Base-by-base conservation (phyloP, 1,140 invertebrate species). In the Musca domestica region DNA sequence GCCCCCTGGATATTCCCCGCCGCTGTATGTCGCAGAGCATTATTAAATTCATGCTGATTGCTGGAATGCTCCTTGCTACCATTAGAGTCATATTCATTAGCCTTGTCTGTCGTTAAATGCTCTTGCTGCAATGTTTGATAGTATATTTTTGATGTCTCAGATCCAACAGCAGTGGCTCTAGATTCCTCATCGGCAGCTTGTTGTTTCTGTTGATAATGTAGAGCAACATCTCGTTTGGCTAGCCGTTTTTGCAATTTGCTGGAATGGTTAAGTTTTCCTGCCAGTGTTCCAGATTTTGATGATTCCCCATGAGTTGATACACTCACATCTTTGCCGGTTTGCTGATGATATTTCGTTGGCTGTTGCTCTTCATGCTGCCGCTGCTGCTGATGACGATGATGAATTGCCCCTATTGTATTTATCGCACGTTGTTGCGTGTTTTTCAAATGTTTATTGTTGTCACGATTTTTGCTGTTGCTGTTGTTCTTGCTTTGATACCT, bases 391-490 rank as follows among this genome's bases (percentile, higher is more conserved):
- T 73, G 71, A 66, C 66, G 54, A 76, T 79, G 77, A 80, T 80
- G 77, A 75, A 79, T 79, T 80, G 72, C 79, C 66, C 71, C 20
- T 67, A 74, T 72, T 71, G 76, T 71, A 70, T 72, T 74, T 73
- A 71, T 66, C 70, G 73, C 73, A 69, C 68, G 67, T 73, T 79
- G 74, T 47, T 78, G 74, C 76, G 78, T 78, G 75, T 77, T 75
- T 73, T 77, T 77, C 71, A 75, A 74, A 74, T 76, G 74, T 73
- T 76, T 74, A 74, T 78, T 78, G 76, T 76, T 74, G 75, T 78
- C 76, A 47, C 58, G 20, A 25, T 47, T 64, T 61, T 71, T 72
- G 71, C 75, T 73, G 70, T 71, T 71, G 72, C 71, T 77, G 71
- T 73, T 76, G 70, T 71, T 71, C 51, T 70, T 72, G 66, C 54